Evolutionary conservation across 2,888 invertebrate species (phyloP).

Genomic region (Bruchidius siliquastri): DNA sequence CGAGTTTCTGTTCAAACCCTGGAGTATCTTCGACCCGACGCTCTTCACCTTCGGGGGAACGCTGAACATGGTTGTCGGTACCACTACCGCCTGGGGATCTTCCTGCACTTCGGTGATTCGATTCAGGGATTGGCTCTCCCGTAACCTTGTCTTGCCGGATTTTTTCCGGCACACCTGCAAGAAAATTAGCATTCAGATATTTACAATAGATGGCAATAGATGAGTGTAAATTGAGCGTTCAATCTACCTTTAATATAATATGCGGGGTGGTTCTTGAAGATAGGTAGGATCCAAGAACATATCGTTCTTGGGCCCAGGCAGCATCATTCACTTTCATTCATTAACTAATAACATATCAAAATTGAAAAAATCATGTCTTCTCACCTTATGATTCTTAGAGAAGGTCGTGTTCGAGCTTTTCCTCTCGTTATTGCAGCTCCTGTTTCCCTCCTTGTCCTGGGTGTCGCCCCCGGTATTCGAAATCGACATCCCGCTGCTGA

Average conservation of each 20-base stretch:
- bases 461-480: conserved; percentile 3
- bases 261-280: too few species aligned
- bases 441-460: conserved; percentile 26
- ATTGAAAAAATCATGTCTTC: not conserved
- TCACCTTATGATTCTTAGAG: conserved; percentile 51
- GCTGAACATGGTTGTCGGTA: conserved; percentile 38
- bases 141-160: conserved; percentile 57
- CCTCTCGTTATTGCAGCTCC: conserved; percentile 35
- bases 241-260: too few species aligned
- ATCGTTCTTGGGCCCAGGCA: too few species aligned
- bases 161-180: not conserved
- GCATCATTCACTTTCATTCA: too few species aligned
- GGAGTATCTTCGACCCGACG: conserved; percentile 52
- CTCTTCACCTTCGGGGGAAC: conserved; percentile 48
- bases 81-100: conserved; percentile 48
- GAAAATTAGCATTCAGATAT: too few species aligned
- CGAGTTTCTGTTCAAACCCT: conserved; percentile 41
- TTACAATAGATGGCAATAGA: too few species aligned
- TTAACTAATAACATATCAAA: too few species aligned
- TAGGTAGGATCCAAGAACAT: too few species aligned
- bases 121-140: conserved; percentile 81
- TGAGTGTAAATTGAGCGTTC: too few species aligned
- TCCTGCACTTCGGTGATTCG: conserved; percentile 84
- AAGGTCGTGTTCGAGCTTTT: conserved; percentile 43
- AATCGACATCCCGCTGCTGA: conserved; percentile 4